These are phyloP conservation scores for Rhinogobio ventralis DNA, from an alignment of 2,797 vertebrate genomes.

Conservation along the genomic window DNA sequence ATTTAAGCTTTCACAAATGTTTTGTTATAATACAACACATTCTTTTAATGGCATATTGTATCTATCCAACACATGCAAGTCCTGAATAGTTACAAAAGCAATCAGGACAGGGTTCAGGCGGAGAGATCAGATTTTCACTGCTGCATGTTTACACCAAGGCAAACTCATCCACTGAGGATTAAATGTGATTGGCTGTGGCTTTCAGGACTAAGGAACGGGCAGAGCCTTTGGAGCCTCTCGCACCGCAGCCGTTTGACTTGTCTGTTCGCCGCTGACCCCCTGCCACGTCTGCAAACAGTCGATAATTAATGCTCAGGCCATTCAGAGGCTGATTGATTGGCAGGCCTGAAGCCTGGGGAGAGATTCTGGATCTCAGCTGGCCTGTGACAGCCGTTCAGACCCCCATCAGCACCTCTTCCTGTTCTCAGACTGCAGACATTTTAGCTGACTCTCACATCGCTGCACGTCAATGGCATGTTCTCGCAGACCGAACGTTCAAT, in stretches of 20 bases:
- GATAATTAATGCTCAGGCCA: conserved; percentile 56
- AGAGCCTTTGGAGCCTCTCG: conserved; percentile 22
- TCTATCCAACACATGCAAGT: background rate
- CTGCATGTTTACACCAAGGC: conserved; percentile 29
- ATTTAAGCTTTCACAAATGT: background rate
- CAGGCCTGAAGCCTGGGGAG: conserved; percentile 32
- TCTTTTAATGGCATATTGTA: background rate
- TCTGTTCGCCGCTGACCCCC: conserved; percentile 44
- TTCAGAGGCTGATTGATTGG: conserved; percentile 54
- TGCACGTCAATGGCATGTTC: conserved; percentile 39
- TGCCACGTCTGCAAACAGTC: conserved; percentile 50
- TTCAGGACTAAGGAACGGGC: conserved; percentile 29
- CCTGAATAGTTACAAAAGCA: background rate
- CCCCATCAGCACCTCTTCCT: background rate
- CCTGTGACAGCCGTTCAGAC: conserved; percentile 24
- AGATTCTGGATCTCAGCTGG: conserved; percentile 28
- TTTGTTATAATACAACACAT: background rate
- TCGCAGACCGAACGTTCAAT: background rate
- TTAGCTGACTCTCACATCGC: conserved; percentile 21
- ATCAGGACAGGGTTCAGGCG: background rate
- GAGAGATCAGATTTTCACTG: background rate
- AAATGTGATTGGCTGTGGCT: conserved; percentile 54
- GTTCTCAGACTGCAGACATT: conserved; percentile 11
- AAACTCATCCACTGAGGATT: conserved; percentile 51
- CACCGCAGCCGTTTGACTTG: conserved; percentile 39